phyloP scores from a whole-genome alignment of 2,113 vertebrate genomes.

The Porphyrio hochstetteri region DNA sequence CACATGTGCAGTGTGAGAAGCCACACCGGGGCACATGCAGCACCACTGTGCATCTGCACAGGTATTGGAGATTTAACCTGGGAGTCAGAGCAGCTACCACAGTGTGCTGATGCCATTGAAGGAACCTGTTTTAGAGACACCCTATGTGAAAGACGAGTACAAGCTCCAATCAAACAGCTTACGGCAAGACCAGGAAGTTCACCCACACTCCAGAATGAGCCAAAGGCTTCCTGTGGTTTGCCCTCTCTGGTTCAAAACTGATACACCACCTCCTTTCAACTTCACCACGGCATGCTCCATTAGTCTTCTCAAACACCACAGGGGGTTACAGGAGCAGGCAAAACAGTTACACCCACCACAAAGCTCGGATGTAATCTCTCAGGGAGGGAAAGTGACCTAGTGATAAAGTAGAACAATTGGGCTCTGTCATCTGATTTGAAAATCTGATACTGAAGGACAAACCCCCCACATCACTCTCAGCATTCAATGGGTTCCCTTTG shows the following conservation, averaged over 20 bases:
- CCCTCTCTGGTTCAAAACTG: not conserved
- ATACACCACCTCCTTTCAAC: not conserved
- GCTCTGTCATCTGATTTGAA: not conserved
- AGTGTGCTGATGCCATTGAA: fast-evolving
- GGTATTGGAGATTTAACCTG: fast-evolving
- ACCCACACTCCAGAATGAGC: fast-evolving
- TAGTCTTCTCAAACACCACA: not conserved
- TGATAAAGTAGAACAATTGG: not conserved
- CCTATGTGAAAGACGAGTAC: fast-evolving
- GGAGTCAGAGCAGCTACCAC: fast-evolving
- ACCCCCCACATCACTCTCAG: not conserved
- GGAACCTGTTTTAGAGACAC: fast-evolving
- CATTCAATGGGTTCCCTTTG: not conserved
- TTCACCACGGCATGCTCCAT: fast-evolving
- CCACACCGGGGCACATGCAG: fast-evolving
- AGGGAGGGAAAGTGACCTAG: not conserved
- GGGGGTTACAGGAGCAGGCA: not conserved
- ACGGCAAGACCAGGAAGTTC: fast-evolving
- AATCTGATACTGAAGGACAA: not conserved
- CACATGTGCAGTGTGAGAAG: fast-evolving
- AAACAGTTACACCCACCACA: not conserved
- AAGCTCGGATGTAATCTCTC: not conserved
- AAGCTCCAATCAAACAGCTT: not conserved
- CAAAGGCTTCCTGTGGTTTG: no score
- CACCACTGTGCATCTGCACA: not conserved